Conservation (phyloP, 2,888 invertebrate genomes). For the Autographa gamma region DNA sequence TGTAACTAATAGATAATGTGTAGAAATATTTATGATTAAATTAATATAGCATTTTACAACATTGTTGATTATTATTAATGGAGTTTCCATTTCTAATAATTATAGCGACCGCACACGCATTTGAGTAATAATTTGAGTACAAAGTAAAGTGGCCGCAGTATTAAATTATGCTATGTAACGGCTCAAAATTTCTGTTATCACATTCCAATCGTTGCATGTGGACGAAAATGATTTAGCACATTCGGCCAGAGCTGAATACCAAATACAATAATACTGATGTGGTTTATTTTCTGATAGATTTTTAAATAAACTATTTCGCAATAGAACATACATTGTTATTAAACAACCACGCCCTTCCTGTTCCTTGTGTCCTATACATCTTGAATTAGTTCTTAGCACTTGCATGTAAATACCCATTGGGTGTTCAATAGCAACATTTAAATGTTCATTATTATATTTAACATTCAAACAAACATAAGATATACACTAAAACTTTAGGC, state of each 20-base stretch:
- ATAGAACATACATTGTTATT: constrained; percentile 58
- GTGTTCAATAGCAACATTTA: neutral
- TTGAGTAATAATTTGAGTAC: constrained; percentile 68
- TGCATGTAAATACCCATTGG: neutral
- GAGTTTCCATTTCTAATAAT: constrained; percentile 63
- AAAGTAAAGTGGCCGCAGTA: constrained; percentile 64
- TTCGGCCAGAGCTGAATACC: constrained; percentile 83
- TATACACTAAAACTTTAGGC: too few species aligned
- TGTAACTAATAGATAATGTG: constrained; percentile 71
- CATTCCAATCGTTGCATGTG: constrained; percentile 80
- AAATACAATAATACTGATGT: constrained; percentile 80
- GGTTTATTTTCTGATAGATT: constrained; percentile 80
- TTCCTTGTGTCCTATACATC: constrained; percentile 32
- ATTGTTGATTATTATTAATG: constrained; percentile 75
- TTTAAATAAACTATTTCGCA: constrained; percentile 80
- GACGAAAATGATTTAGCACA: constrained; percentile 64
- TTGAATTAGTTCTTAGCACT: neutral
- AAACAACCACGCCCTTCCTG: constrained; percentile 34
- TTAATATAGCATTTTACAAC: constrained; percentile 75
- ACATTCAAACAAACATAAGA: too few species aligned
- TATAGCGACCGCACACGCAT: constrained; percentile 62
- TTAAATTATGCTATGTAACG: constrained; percentile 59
- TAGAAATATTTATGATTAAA: constrained; percentile 82
- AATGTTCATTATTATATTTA: too few species aligned
- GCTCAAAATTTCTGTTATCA: constrained; percentile 69